Conservation (phyloP, 1,140 invertebrate species). For the Drosophila takahashii region DNA sequence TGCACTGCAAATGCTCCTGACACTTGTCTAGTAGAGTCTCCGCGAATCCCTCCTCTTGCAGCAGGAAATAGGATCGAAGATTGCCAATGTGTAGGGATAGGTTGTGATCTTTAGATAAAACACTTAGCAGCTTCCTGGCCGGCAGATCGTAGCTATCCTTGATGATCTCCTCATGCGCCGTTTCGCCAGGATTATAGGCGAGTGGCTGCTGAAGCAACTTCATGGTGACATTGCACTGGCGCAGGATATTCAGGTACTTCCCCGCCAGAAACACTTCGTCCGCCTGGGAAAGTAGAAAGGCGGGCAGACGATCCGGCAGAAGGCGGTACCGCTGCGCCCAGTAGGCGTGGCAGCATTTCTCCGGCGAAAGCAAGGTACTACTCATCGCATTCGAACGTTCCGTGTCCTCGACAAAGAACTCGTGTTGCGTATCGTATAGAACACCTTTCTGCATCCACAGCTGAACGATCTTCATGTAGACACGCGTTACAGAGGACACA, state of each 20-base stretch:
- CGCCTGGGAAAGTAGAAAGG: constrained; percentile 25
- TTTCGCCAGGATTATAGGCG: constrained; percentile 18
- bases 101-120: constrained; percentile 32
- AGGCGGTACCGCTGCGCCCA: constrained; percentile 49
- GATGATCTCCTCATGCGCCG: constrained; percentile 28
- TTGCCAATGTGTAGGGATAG: constrained; percentile 44
- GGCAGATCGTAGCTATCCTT: constrained; percentile 52
- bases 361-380: constrained; percentile 49
- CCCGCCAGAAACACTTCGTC: constrained; percentile 54
- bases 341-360: constrained; percentile 59
- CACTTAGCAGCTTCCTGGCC: constrained; percentile 48
- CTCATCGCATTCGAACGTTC: constrained; percentile 40
- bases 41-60: constrained; percentile 33
- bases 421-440: constrained; percentile 45
- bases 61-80: constrained; percentile 43
- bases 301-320: constrained; percentile 43
- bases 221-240: constrained; percentile 59
- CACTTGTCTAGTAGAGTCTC: constrained; percentile 26
- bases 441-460: constrained; percentile 67
- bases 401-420: constrained; percentile 66
- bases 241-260: constrained; percentile 65
- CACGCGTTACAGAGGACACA: constrained; percentile 16
- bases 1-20: constrained; percentile 16
- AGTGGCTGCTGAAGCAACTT: constrained; percentile 50
- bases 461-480: constrained; percentile 75